Evolutionary conservation across 2,113 vertebrate genomes (phyloP), one percentile per base, ranked within the genome.

Genomic region (Sisor rabdophorus): DNA sequence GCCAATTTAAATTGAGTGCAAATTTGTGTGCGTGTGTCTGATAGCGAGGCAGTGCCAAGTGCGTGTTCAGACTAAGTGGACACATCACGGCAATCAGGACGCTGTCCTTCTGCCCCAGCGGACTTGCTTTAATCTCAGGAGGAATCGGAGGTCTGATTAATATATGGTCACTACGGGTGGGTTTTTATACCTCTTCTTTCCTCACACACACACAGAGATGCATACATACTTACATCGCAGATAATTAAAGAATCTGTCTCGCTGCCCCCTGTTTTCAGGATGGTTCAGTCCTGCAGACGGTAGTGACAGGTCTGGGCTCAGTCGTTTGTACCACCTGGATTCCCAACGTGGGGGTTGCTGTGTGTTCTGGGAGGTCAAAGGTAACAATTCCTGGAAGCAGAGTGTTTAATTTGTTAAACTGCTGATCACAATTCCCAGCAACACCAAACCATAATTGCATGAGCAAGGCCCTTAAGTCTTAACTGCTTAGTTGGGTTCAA

Each of bases 91-190:
- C 91, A 0, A 91, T 93, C 73, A 93, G 89, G 85, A 90, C 88
- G 0, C 84, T 93, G 26, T 90, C 90, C 6, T 93, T 93, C 81
- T 93, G 90, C 79, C 81, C 90, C 63, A 87, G 86, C 60, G 92
- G 92, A 20, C 78, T 92, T 79, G 88, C 87, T 6, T 83, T 93
- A 63, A 86, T 91, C 56, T 92, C 92, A 73, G 92, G 92, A 60
- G 92, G 91, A 55, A 91, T 92, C 0, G 92, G 92, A 16, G 92
- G 92, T 0, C 83, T 93, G 65, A 90, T 93, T 52, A 93, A 93
- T 84, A 87, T 93, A 86, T 93, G 92, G 92, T 93, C 92, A 76
- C 84, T 93, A 58, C 89, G 89, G 86, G 92, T 93, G 50, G 84
- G 84, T 26, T 28, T 75, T 20, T 11, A 36, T 36, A 30, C 24